These are phyloP conservation scores for Falco naumanni DNA, from an alignment of 2,797 vertebrate species.

Conservation along the genomic window DNA sequence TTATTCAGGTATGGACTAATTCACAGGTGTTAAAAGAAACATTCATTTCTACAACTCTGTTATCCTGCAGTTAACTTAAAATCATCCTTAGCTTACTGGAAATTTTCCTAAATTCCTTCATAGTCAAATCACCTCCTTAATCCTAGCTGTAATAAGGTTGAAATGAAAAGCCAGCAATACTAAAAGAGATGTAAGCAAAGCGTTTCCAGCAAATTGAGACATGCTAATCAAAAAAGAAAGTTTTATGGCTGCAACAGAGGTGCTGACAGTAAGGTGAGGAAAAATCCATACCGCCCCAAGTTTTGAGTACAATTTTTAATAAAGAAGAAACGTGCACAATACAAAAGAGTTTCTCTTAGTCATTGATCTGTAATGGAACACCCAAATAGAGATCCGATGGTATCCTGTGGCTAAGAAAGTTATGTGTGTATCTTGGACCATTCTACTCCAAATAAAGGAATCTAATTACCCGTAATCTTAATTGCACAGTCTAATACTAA, in stretches of 20 bases:
- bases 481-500: conserved; percentile 80
- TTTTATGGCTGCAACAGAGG: conserved; percentile 49
- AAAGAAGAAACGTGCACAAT: conserved; percentile 37
- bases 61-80: conserved; percentile 63
- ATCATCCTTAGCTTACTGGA: conserved; percentile 64
- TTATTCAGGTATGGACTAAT: conserved; percentile 61
- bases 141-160: conserved; percentile 54
- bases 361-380: conserved; percentile 46
- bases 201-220: conserved; percentile 66
- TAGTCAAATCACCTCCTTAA: conserved; percentile 58
- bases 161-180: conserved; percentile 54
- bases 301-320: conserved; percentile 51
- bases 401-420: conserved; percentile 66
- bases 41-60: conserved; percentile 35
- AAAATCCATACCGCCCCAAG: neutral
- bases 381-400: conserved; percentile 47
- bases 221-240: conserved; percentile 65
- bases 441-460: conserved; percentile 76
- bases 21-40: conserved; percentile 66
- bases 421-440: conserved; percentile 65
- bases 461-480: conserved; percentile 80
- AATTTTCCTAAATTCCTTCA: conserved; percentile 72
- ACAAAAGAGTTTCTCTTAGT: conserved; percentile 12
- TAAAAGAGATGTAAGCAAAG: conserved; percentile 44
- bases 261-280: conserved; percentile 56